These are phyloP conservation scores for Drosophila pruinosa DNA, from an alignment of 1,140 invertebrate genomes.

Conservation along the genomic window DNA sequence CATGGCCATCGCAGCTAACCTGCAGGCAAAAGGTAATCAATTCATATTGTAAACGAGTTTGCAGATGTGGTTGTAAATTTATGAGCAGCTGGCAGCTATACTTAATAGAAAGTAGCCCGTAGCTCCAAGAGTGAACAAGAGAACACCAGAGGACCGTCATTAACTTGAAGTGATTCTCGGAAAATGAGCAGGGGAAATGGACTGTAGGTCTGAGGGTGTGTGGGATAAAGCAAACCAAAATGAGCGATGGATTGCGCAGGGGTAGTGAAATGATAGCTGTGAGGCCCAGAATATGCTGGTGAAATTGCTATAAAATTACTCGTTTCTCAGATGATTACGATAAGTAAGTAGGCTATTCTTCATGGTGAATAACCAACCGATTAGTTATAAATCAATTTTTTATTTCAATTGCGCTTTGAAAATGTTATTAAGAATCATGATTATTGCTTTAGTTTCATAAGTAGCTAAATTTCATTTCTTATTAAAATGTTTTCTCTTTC, in stretches of 20 bases:
- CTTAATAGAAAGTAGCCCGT: conserved; percentile 23
- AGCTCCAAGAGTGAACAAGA: background rate
- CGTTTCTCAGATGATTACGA: conserved; percentile 45
- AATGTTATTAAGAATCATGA: background rate
- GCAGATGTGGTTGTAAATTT: conserved; percentile 48
- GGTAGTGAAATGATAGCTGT: conserved; percentile 10
- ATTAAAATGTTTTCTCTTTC: background rate
- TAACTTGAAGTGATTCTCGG: conserved; percentile 47
- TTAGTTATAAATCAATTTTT: conserved; percentile 7
- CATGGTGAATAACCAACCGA: background rate
- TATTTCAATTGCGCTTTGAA: conserved; percentile 33
- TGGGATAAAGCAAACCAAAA: conserved; percentile 30
- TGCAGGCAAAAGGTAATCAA: conserved; percentile 62
- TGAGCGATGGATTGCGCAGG: conserved; percentile 29
- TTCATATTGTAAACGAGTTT: conserved; percentile 60
- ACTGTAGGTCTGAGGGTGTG: conserved; percentile 5
- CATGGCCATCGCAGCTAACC: conserved; percentile 13
- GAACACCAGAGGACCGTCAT: conserved; percentile 51
- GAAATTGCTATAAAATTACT: conserved; percentile 59
- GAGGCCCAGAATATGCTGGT: conserved; percentile 25
- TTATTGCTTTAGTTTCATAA: background rate
- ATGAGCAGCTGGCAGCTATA: conserved; percentile 48
- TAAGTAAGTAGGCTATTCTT: conserved; percentile 7
- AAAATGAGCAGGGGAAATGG: conserved; percentile 15
- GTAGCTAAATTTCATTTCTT: background rate